Evolutionary conservation across 2,797 vertebrate genomes (phyloP), one percentile per base, ranked within the genome.

Genomic region (Rhinatrema bivittatum): DNA sequence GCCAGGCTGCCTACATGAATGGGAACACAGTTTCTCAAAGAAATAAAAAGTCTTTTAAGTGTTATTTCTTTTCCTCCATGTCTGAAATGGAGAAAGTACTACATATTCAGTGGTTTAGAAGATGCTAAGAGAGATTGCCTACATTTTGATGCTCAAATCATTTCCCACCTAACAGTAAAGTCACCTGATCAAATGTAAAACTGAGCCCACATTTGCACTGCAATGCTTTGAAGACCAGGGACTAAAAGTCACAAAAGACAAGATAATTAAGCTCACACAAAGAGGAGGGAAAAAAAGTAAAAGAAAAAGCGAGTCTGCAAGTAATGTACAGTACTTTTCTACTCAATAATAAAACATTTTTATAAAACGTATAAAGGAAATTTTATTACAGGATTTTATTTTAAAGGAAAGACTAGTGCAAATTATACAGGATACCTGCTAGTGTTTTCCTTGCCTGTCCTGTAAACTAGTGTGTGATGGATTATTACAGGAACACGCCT

Each of bases 181-280:
- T n/a, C n/a, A n/a, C n/a, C n/a, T n/a, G n/a, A n/a, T n/a, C n/a
- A n/a, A n/a, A n/a, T n/a, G n/a, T n/a, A n/a, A n/a, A n/a, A n/a
- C n/a, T n/a, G n/a, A n/a, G n/a, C n/a, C n/a, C n/a, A n/a, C n/a
- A n/a, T n/a, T n/a, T n/a, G n/a, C n/a, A n/a, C n/a, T n/a, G n/a
- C n/a, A n/a, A n/a, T n/a, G n/a, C n/a, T n/a, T n/a, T n/a, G n/a
- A 30, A 19, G 24, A 9, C 12, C 23, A 42, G 46, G 48, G 46
- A 29, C 38, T 16, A 13, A 23, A 26, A 39, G 40, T 57, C 36
- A 42, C 8, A 4, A 13, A 9, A 44, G 44, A 45, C 16, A 44
- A 42, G 36, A 35, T 26, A 59, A 56, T 55, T 45, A 57, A 59
- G 35, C 65, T 64, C 29, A n/a, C 64, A 37, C 38, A 46, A 41